These are phyloP conservation scores for Parnassius smintheus DNA, from an alignment of 2,888 invertebrate genomes.

Conservation along the genomic window DNA sequence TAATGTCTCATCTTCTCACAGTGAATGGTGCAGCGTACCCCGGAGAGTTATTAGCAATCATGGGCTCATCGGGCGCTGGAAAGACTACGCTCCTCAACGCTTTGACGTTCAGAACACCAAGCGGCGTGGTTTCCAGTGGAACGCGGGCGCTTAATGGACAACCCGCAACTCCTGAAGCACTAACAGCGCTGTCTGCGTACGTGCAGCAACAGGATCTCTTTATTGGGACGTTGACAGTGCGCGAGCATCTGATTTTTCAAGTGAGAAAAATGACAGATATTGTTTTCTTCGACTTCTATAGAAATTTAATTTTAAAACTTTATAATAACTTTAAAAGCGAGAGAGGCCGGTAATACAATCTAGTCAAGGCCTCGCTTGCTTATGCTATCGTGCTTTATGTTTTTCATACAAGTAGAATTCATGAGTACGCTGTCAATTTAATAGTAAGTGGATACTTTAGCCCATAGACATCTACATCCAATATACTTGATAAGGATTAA, in stretches of 20 bases:
- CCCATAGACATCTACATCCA: no score
- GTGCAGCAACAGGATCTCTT: constrained; percentile 97
- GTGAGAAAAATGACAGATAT: constrained; percentile 58
- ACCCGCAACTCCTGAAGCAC: constrained; percentile 85
- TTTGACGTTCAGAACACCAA: constrained; percentile 89
- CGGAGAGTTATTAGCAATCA: constrained; percentile 91
- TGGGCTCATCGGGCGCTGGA: constrained; percentile 96
- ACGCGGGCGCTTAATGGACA: constrained; percentile 87
- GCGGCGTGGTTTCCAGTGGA: constrained; percentile 84
- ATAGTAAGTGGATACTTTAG: no score
- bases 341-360: no score
- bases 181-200: constrained; percentile 91
- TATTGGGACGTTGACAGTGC: constrained; percentile 93
- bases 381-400: no score
- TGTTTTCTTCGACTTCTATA: no score
- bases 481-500: no score
- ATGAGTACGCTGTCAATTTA: no score
- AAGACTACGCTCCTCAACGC: constrained; percentile 97
- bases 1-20: constrained; percentile 45
- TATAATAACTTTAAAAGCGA: no score
- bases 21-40: constrained; percentile 92
- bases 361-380: no score
- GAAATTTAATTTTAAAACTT: no score
- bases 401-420: no score
- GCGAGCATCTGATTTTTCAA: constrained; percentile 94